Conservation (phyloP, 2,113 vertebrate genomes). For the Plecotus auritus region DNA sequence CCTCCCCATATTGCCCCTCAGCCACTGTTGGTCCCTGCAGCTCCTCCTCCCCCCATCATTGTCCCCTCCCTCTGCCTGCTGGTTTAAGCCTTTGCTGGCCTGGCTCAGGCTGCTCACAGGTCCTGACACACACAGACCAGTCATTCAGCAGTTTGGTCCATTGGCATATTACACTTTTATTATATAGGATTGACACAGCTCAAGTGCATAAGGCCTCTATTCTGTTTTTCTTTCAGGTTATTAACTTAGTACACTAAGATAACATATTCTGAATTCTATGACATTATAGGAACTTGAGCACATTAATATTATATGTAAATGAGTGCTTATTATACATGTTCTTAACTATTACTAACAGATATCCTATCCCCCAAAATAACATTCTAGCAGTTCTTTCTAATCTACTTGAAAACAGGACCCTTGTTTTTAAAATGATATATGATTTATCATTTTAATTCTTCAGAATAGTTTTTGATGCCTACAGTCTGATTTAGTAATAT, state of each 20-base stretch:
- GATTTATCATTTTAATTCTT: constrained; percentile 8
- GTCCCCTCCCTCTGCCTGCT: too few species aligned
- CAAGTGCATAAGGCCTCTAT: not conserved
- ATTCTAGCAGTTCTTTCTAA: constrained; percentile 1
- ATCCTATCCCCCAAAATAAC: not conserved
- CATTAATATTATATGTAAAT: not conserved
- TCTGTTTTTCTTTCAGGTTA: not conserved
- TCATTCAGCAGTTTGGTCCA: too few species aligned
- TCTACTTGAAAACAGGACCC: not conserved
- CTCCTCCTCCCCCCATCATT: too few species aligned
- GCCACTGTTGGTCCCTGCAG: too few species aligned
- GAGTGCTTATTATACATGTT: not conserved
- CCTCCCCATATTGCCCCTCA: too few species aligned
- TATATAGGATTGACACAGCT: not conserved
- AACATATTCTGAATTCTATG: constrained; percentile 18
- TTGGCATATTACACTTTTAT: too few species aligned
- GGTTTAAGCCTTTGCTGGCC: too few species aligned
- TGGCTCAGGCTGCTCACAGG: too few species aligned
- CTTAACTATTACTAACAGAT: constrained; percentile 39
- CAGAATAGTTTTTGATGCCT: not conserved
- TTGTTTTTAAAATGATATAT: constrained; percentile 27
- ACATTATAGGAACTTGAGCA: not conserved
- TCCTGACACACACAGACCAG: too few species aligned
- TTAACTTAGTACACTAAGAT: constrained; percentile 34
- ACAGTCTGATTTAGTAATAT: not conserved